These are phyloP conservation scores for Nyctalus aviator DNA, from an alignment of 2,797 vertebrate species.

Conservation along the genomic window DNA sequence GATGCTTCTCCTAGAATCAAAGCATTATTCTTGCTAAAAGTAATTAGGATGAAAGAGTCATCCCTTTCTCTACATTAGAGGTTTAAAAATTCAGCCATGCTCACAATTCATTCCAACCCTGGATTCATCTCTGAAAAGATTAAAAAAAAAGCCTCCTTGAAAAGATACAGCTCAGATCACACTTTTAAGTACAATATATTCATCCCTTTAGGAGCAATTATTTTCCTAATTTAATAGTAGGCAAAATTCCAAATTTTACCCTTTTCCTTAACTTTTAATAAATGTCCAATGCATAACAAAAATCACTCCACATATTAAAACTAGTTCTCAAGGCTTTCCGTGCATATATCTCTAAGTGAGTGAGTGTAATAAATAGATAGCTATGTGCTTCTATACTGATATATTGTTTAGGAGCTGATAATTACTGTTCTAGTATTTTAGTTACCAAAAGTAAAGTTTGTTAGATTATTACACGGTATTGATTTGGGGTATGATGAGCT, in stretches of 20 bases:
- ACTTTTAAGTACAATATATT: neutral
- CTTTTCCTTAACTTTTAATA: constrained; percentile 33
- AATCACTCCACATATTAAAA: neutral
- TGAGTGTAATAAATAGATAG: constrained; percentile 12
- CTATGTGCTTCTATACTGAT: neutral
- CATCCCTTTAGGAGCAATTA: neutral
- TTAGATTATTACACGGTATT: neutral
- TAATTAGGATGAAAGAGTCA: neutral
- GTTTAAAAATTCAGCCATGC: constrained; percentile 18
- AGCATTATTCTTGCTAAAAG: constrained; percentile 22
- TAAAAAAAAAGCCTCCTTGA: constrained; percentile 24
- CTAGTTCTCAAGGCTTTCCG: neutral
- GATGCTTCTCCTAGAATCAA: neutral
- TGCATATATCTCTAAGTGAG: neutral
- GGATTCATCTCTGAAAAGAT: constrained; percentile 36
- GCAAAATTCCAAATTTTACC: neutral
- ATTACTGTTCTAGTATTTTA: constrained; percentile 17
- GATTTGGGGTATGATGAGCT: neutral
- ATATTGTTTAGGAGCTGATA: neutral
- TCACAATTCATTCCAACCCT: neutral
- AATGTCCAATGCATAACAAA: neutral
- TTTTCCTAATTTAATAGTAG: neutral
- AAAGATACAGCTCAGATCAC: constrained; percentile 60
- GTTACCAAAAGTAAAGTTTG: constrained; percentile 36
- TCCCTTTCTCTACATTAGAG: neutral